These are phyloP conservation scores for Ricordea florida DNA, from an alignment of 92 coral and sea anemone genomes.

Conservation along the genomic window DNA sequence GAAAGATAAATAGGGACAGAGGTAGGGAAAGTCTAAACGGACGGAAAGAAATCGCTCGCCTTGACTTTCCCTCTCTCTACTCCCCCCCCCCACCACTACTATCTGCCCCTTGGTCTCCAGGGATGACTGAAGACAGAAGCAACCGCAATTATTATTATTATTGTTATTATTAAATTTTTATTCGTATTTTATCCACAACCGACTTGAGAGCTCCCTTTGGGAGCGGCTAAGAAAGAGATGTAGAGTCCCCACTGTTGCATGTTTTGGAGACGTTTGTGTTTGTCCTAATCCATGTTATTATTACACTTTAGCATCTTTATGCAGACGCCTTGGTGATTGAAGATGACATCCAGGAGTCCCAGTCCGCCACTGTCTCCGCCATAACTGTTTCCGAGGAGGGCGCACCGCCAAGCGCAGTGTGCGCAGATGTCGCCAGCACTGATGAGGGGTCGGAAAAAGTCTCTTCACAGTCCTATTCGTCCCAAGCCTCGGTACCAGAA, in stretches of 20 bases:
- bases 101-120: not conserved
- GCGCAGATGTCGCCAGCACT: not conserved
- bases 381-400: not conserved
- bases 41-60: too few relatives aligned
- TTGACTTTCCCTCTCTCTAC: too few relatives aligned
- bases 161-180: too few relatives aligned
- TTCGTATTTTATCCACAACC: too few relatives aligned
- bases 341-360: not conserved
- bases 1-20: too few relatives aligned
- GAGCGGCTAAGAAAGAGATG: too few relatives aligned
- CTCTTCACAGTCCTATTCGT: slow-evolving; percentile 29
- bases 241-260: too few relatives aligned
- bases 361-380: not conserved
- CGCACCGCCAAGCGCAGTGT: not conserved
- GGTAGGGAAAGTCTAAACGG: too few relatives aligned
- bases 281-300: too few relatives aligned
- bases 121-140: not conserved
- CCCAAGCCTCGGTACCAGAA: slow-evolving; percentile 57
- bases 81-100: too few relatives aligned
- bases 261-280: too few relatives aligned
- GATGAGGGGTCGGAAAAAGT: slow-evolving; percentile 1
- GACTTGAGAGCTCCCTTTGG: not conserved
- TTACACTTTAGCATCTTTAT: not conserved
- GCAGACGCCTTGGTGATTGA: not conserved
- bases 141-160: not conserved